Percentiles rank a stretch among this genome's conserved stretches.
phyloP scores from a whole-genome alignment of 2,797 vertebrate genomes.

The Trachops cirrhosus region DNA sequence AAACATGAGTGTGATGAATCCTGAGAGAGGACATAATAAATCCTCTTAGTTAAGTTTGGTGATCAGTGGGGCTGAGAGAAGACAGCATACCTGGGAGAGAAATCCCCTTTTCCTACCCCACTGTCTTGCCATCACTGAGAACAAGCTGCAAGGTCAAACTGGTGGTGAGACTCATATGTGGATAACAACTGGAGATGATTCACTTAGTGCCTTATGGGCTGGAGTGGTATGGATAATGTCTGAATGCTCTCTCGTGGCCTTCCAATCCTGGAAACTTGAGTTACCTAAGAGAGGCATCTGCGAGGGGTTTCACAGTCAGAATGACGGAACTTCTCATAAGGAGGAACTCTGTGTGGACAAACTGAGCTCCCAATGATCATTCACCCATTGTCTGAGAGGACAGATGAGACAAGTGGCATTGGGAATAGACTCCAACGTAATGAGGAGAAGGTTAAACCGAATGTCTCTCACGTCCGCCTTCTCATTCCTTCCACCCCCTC shows the following conservation, averaged over 20 bases:
- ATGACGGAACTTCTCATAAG: background rate
- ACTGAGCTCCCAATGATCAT: background rate
- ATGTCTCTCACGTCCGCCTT: background rate
- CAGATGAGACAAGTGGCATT: background rate
- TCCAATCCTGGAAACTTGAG: background rate
- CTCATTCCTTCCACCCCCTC: background rate
- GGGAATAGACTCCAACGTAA: background rate
- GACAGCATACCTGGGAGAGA: background rate
- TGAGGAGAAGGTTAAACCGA: background rate
- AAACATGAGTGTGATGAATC: background rate
- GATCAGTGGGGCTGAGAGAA: background rate
- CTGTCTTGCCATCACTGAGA: background rate
- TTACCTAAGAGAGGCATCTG: background rate
- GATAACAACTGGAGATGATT: background rate
- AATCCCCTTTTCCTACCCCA: rapidly evolving
- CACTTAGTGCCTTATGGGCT: background rate
- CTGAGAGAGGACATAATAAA: background rate
- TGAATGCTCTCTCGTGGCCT: rapidly evolving
- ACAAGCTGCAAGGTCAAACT: background rate
- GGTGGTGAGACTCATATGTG: too few relatives aligned
- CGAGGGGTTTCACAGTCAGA: background rate
- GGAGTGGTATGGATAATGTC: background rate
- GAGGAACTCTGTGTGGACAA: background rate
- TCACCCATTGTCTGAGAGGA: background rate
- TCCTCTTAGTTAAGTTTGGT: background rate